These are phyloP conservation scores for Lepus europaeus DNA, from an alignment of 2,113 vertebrate species.

Conservation along the genomic window DNA sequence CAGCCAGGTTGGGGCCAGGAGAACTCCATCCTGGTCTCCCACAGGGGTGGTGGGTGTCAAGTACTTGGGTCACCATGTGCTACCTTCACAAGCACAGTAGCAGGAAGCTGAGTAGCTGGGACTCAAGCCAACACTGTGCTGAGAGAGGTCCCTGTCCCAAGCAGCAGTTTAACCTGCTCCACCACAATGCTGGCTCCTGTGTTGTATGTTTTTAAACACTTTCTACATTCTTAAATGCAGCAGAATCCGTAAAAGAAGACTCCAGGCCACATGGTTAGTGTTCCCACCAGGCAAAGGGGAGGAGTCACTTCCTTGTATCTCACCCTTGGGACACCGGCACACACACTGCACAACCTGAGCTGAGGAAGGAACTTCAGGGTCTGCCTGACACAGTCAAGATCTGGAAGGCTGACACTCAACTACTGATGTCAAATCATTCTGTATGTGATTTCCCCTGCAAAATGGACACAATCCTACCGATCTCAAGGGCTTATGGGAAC, in stretches of 20 bases:
- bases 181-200: too few species aligned
- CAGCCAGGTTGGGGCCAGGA: too few species aligned
- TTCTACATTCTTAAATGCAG: not conserved
- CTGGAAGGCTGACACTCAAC: not conserved
- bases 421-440: not conserved
- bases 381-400: conserved; percentile 13
- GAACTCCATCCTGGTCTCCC: too few species aligned
- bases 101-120: too few species aligned
- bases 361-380: not conserved
- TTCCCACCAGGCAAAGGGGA: not conserved
- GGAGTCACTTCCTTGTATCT: not conserved
- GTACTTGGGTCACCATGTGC: too few species aligned
- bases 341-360: not conserved
- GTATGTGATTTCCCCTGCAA: not conserved
- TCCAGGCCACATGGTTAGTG: conserved; percentile 26
- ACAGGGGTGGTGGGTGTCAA: too few species aligned
- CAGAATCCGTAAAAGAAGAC: conserved; percentile 18
- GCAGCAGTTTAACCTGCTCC: too few species aligned
- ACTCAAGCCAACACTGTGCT: too few species aligned
- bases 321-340: not conserved
- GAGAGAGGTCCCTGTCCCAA: too few species aligned
- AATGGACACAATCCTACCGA: not conserved
- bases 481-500: conserved; percentile 27
- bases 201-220: not conserved
- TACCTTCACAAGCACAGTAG: too few species aligned